Percentiles rank a stretch among this genome's conserved stretches.
phyloP scores from a whole-genome alignment of 2,113 vertebrate species.

The Clinocottus analis region DNA sequence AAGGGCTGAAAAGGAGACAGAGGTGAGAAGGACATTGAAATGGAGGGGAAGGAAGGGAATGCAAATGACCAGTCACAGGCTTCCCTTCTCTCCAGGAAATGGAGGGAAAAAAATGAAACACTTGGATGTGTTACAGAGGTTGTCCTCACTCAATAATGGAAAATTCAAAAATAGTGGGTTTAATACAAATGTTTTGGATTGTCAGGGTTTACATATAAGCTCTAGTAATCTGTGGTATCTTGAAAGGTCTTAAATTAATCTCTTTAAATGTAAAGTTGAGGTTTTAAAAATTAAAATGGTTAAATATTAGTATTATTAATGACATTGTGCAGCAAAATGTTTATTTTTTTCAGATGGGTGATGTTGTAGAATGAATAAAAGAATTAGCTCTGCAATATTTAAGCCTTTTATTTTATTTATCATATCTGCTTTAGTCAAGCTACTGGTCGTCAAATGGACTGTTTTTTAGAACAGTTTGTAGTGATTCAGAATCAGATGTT shows the following conservation, averaged over 20 bases:
- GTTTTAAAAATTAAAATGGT: not conserved
- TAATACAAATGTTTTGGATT: not conserved
- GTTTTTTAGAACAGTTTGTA: no score
- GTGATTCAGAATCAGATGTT: not conserved
- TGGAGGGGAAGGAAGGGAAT: conserved; percentile 21
- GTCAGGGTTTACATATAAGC: not conserved
- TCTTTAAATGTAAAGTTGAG: not conserved
- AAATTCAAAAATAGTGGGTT: not conserved
- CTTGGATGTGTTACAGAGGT: not conserved
- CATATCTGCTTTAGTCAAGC: not conserved
- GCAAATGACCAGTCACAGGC: not conserved
- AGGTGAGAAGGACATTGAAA: conserved; percentile 36
- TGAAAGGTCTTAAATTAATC: not conserved
- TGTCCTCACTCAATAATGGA: not conserved
- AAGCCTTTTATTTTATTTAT: not conserved
- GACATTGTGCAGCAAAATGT: not conserved
- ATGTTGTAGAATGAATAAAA: conserved; percentile 17
- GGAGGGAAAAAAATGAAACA: not conserved
- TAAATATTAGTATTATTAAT: not conserved
- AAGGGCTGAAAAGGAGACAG: conserved; percentile 17
- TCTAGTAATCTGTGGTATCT: not conserved
- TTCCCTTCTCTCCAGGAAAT: not conserved
- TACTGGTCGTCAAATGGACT: not conserved
- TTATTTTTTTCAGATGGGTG: not conserved
- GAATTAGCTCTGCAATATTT: conserved; percentile 2